Conservation (phyloP, 2,797 vertebrate species). For the Leptatherina wallacei region DNA sequence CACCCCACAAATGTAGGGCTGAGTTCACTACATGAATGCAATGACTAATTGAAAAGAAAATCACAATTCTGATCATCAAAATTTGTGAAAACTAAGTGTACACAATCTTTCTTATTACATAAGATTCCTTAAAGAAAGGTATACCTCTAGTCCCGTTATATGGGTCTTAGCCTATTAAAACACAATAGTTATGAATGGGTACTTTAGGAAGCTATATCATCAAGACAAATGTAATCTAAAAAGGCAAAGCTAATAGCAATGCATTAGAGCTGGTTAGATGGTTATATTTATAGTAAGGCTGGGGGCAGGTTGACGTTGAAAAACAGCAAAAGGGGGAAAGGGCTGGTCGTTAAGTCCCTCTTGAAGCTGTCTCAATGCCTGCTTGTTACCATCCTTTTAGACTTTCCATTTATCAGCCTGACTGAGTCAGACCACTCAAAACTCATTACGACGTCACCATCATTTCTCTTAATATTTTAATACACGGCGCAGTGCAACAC, state of each 20-base stretch:
- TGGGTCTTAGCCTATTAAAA: conserved; percentile 1
- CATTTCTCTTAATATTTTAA: conserved; percentile 20
- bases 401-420: conserved; percentile 12
- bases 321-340: neutral
- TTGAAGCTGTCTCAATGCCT: conserved; percentile 11
- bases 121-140: conserved; percentile 10
- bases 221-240: neutral
- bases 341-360: neutral
- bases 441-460: conserved; percentile 11
- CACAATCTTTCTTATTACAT: neutral
- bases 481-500: neutral
- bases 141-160: conserved; percentile 34
- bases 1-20: conserved; percentile 26
- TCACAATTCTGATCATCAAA: neutral
- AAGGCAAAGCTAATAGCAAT: neutral
- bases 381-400: conserved; percentile 7
- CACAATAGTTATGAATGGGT: conserved; percentile 3
- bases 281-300: neutral
- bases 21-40: conserved; percentile 17
- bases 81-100: neutral
- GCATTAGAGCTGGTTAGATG: neutral
- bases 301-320: conserved; percentile 8
- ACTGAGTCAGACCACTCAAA: conserved; percentile 7
- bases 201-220: neutral
- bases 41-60: neutral